Evolutionary conservation across 2,113 vertebrate species (phyloP).

Genomic region (Formicarius rufipectus): DNA sequence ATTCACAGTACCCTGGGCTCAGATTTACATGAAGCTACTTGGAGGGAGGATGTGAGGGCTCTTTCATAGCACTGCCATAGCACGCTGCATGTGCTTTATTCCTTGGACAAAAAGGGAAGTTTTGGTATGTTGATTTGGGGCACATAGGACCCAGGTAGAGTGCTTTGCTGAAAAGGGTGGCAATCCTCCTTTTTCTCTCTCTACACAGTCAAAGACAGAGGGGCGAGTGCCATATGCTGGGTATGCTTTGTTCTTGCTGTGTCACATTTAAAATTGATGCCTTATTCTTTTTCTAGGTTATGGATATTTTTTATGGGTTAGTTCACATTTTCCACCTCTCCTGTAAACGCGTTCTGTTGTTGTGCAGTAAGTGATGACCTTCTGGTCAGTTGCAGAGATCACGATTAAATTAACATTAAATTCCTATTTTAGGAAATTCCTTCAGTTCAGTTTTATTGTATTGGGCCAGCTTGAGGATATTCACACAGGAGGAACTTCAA

Average conservation of each 20-base stretch:
- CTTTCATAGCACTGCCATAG: background rate
- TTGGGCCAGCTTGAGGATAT: background rate
- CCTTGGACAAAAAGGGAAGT: background rate
- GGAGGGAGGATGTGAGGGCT: background rate
- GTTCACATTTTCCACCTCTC: background rate
- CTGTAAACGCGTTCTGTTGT: background rate
- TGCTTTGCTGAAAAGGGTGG: background rate
- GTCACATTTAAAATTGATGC: background rate
- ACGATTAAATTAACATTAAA: background rate
- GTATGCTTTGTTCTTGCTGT: background rate
- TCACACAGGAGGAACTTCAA: background rate
- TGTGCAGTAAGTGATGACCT: fast-evolving
- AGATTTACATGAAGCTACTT: background rate
- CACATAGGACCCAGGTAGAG: background rate
- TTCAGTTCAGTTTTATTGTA: background rate
- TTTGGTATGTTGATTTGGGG: background rate
- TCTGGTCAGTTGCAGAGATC: background rate
- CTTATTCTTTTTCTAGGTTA: background rate
- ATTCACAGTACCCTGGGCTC: background rate
- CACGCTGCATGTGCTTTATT: background rate
- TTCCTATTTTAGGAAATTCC: background rate
- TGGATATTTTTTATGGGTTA: background rate
- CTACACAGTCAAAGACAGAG: background rate
- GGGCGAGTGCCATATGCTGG: background rate
- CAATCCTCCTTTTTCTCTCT: background rate